These are phyloP conservation scores for Sinodicranocentrus sp. DNA, from an alignment of 2,888 invertebrate genomes.

Conservation along the genomic window DNA sequence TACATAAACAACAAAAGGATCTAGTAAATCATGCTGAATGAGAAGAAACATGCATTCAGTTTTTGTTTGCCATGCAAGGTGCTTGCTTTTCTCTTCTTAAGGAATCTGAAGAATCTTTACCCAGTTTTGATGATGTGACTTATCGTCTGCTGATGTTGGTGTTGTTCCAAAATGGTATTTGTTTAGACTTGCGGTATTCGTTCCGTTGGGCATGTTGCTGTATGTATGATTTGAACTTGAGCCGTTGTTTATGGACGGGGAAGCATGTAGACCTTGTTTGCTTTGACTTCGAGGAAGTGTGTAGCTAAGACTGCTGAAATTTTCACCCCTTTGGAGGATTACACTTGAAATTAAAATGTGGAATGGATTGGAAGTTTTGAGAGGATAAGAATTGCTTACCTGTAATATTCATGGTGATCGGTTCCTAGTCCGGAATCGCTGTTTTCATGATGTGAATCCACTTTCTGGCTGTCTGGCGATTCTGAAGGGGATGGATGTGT, in stretches of 20 bases:
- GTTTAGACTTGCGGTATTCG: slow-evolving; percentile 27
- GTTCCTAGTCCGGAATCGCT: slow-evolving; percentile 88
- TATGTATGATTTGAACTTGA: slow-evolving; percentile 54
- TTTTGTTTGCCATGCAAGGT: slow-evolving; percentile 33
- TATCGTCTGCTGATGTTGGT: slow-evolving; percentile 40
- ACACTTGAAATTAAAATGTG: not conserved
- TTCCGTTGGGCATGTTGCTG: slow-evolving; percentile 47
- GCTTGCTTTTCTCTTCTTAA: slow-evolving; percentile 38
- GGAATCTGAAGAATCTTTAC: slow-evolving; percentile 67
- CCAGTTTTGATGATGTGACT: slow-evolving; percentile 66
- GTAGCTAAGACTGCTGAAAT: slow-evolving; percentile 73
- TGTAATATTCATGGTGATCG: slow-evolving; percentile 84
- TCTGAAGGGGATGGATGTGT: slow-evolving; percentile 74
- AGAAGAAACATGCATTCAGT: not conserved
- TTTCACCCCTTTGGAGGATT: slow-evolving; percentile 65
- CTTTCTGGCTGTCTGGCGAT: slow-evolving; percentile 74
- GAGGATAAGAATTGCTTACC: no score
- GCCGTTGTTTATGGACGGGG: not conserved
- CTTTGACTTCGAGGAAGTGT: slow-evolving; percentile 70
- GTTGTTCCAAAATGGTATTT: slow-evolving; percentile 62
- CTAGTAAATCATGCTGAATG: no score
- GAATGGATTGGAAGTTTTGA: not conserved
- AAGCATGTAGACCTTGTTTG: slow-evolving; percentile 52
- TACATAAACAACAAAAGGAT: no score
- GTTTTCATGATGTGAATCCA: slow-evolving; percentile 82